Evolutionary conservation across 2,113 vertebrate genomes (phyloP).

Genomic region (Microtus richardsoni): DNA sequence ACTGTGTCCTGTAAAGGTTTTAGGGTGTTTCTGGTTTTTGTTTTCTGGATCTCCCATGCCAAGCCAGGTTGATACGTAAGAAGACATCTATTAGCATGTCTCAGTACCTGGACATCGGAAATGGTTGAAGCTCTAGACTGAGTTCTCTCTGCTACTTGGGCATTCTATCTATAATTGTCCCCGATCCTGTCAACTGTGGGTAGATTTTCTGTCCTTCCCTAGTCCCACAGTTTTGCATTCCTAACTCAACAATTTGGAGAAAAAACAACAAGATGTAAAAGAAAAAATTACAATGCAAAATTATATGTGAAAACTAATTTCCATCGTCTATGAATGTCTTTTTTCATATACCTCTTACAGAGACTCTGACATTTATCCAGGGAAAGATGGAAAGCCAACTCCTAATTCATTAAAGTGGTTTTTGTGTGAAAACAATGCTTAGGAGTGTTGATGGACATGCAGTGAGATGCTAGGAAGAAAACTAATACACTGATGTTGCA

Average conservation of each 20-base stretch:
- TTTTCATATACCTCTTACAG: conserved; percentile 42
- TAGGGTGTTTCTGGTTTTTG: not conserved
- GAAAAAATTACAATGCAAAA: conserved; percentile 38
- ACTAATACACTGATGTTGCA: not conserved
- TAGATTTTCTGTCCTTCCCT: not conserved
- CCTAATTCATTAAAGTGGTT: not conserved
- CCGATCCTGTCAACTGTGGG: not conserved
- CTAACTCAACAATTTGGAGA: conserved; percentile 44
- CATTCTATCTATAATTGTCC: not conserved
- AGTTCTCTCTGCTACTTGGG: not conserved
- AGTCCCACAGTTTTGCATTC: not conserved
- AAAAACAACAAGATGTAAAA: conserved; percentile 38
- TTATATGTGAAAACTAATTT: conserved; percentile 37
- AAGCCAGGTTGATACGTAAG: not conserved
- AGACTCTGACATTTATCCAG: conserved; percentile 7
- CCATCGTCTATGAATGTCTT: not conserved
- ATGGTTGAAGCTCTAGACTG: not conserved
- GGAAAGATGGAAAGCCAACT: conserved; percentile 10
- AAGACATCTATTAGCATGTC: not conserved
- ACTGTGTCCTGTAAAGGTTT: not conserved
- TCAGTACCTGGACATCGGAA: not conserved
- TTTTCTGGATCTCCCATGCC: not conserved
- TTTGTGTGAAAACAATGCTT: conserved; percentile 42
- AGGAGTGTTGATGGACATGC: conserved; percentile 24
- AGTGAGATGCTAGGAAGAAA: conserved; percentile 24